Evolutionary conservation across 2,113 vertebrate genomes (phyloP).

Genomic region (Grammomys surdaster): DNA sequence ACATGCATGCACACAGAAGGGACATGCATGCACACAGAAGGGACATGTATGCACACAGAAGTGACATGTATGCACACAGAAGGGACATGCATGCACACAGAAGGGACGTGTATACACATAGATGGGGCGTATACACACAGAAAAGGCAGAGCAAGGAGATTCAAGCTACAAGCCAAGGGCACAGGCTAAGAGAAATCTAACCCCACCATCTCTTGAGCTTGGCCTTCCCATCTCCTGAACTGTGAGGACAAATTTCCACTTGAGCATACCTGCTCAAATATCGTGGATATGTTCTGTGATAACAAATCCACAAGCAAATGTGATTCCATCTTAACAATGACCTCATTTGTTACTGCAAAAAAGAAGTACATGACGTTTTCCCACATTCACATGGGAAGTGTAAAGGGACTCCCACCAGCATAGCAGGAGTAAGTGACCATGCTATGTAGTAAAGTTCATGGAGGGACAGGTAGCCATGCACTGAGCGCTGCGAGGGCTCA

Average conservation of each 20-base stretch:
- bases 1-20: not conserved
- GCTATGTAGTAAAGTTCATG: not conserved
- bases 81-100: not conserved
- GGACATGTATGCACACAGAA: no score
- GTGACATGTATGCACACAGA: no score
- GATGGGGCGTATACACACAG: not conserved
- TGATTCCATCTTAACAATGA: not conserved
- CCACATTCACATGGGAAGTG: not conserved
- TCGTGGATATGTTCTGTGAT: no score
- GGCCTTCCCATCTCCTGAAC: not conserved
- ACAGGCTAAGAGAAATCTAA: not conserved
- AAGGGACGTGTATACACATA: not conserved
- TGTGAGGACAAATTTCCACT: not conserved
- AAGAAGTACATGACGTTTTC: not conserved
- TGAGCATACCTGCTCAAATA: no score
- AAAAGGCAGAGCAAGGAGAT: not conserved
- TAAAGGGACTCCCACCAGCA: not conserved
- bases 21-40: no score
- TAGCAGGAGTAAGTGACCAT: not conserved
- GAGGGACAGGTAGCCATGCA: not conserved
- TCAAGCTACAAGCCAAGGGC: not conserved
- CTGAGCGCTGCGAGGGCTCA: not conserved
- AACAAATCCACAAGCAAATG: not conserved
- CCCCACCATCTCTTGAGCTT: accelerated
- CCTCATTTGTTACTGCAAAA: not conserved